Evolutionary conservation across 2,113 vertebrate genomes (phyloP).

Genomic region (Sander lucioperca): DNA sequence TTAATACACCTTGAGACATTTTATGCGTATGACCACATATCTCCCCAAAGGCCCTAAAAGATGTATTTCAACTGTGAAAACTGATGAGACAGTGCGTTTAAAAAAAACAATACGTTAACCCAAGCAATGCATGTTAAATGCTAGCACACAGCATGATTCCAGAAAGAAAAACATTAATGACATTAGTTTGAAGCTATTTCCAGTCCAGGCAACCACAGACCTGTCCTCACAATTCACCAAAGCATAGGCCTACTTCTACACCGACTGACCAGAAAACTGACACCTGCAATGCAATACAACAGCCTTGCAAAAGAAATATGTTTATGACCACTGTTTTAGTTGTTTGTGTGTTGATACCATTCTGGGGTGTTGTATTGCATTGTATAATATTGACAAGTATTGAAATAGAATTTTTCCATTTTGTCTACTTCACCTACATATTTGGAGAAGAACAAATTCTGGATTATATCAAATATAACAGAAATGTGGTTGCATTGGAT

Average conservation of each 20-base stretch:
- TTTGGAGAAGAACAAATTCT: background rate
- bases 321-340: background rate
- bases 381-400: background rate
- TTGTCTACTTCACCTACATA: background rate
- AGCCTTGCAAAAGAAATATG: background rate
- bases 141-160: conserved; percentile 52
- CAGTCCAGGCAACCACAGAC: conserved; percentile 15
- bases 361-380: background rate
- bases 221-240: conserved; percentile 25
- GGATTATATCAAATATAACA: background rate
- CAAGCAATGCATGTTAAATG: conserved; percentile 66
- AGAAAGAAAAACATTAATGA: conserved; percentile 41
- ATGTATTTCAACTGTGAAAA: conserved; percentile 56
- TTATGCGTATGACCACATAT: background rate
- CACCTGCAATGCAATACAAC: background rate
- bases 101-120: conserved; percentile 31
- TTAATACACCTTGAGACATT: conserved; percentile 3
- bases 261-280: conserved; percentile 75
- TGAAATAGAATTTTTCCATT: background rate
- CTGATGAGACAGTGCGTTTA: background rate
- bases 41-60: conserved; percentile 59
- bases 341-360: background rate
- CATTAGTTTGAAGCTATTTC: conserved; percentile 46
- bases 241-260: conserved; percentile 28
- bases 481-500: background rate